Conservation (phyloP, 1,140 invertebrate species). For the Bursaphelenchus mucronatus region DNA sequence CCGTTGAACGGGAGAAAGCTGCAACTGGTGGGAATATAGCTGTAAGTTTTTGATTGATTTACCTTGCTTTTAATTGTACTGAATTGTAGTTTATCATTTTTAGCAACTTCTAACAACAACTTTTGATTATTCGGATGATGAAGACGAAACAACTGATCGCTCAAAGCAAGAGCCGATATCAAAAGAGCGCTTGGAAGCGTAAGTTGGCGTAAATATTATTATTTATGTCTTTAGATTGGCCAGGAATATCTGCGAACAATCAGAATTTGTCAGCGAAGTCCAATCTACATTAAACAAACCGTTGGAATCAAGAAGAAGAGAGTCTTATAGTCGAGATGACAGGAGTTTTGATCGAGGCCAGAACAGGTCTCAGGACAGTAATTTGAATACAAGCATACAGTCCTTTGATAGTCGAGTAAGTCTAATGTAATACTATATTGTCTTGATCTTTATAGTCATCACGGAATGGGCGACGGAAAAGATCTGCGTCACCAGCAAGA, state of each 20-base stretch:
- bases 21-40: not conserved
- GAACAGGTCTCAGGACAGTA: no score
- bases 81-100: slow-evolving; percentile 7
- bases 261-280: no score
- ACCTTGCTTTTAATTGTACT: not conserved
- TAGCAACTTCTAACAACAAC: slow-evolving; percentile 45
- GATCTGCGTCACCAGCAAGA: not conserved
- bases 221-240: slow-evolving; percentile 15
- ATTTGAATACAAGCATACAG: no score
- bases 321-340: no score
- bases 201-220: slow-evolving; percentile 9
- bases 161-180: slow-evolving; percentile 12
- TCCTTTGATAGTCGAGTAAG: no score
- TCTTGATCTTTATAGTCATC: no score
- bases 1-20: no score
- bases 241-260: not conserved
- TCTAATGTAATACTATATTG: no score
- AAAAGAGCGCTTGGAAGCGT: slow-evolving; percentile 25
- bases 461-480: no score
- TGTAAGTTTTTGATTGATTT: slow-evolving; percentile 1
- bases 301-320: no score
- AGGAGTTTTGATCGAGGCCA: no score
- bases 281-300: no score
- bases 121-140: slow-evolving; percentile 53
- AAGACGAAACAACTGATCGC: slow-evolving; percentile 35